A percentile compares a stretch with the other conserved stretches of the same genome.
Conservation (phyloP, 2,113 vertebrate genomes). For the Thunnus thynnus region DNA sequence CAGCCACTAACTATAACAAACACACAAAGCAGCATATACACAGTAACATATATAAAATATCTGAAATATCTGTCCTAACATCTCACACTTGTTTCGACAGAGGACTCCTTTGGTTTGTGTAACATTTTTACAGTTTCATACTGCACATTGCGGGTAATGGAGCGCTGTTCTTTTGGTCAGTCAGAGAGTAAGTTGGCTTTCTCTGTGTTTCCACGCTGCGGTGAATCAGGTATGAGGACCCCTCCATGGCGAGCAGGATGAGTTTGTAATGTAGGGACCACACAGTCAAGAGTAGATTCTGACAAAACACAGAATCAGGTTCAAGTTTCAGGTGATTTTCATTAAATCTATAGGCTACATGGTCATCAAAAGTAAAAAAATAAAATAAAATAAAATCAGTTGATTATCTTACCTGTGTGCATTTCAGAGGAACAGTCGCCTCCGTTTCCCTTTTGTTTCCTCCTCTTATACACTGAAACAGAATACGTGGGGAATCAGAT, state of each 20-base stretch:
- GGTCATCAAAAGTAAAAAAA: not conserved
- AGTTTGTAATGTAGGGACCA: conserved; percentile 13
- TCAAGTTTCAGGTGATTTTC: not conserved
- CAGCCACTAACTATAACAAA: not conserved
- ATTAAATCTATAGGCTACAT: not conserved
- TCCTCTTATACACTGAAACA: conserved; percentile 66
- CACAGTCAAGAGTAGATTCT: conserved; percentile 33
- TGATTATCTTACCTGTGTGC: conserved; percentile 58
- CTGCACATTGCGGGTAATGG: not conserved
- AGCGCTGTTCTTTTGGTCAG: not conserved
- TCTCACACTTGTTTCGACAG: conserved; percentile 13
- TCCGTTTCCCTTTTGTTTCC: conserved; percentile 23
- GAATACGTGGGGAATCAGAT: not conserved
- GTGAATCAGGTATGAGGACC: conserved; percentile 33
- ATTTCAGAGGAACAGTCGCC: conserved; percentile 1
- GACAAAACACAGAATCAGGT: not conserved
- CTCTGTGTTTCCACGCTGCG: conserved; percentile 43
- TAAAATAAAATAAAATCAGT: not conserved
- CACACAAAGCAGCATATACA: conserved; percentile 3
- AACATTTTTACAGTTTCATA: conserved; percentile 34
- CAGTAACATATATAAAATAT: conserved; percentile 14
- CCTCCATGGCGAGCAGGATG: not conserved
- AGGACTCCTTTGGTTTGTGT: conserved; percentile 52
- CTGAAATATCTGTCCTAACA: conserved; percentile 20
- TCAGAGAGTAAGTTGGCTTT: conserved; percentile 62